phyloP scores from a whole-genome alignment of 2,888 invertebrate genomes.

The Chrysomela aeneicollis region DNA sequence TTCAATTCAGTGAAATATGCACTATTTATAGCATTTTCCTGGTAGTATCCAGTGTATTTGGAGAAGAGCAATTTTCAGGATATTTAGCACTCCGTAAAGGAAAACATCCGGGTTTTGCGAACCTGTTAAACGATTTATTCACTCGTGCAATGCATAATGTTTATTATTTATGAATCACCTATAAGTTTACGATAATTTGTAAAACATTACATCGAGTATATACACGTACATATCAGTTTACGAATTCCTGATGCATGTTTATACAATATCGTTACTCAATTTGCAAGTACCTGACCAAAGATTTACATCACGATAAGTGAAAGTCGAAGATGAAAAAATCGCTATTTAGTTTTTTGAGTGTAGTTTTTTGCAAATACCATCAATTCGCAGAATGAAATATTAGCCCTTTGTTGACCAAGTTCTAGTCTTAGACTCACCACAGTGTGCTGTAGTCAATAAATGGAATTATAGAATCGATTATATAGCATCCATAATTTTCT shows the following conservation, averaged over 20 bases:
- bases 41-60: background rate
- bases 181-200: background rate
- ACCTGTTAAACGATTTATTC: background rate
- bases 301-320: too few species aligned
- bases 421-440: too few species aligned
- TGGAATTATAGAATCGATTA: too few species aligned
- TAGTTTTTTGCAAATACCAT: too few species aligned
- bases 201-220: background rate
- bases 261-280: background rate
- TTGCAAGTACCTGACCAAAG: background rate
- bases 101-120: constrained; percentile 2
- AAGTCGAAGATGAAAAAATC: too few species aligned
- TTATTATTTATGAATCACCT: background rate
- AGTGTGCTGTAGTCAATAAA: too few species aligned
- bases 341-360: too few species aligned
- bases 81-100: background rate
- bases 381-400: too few species aligned
- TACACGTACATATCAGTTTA: background rate
- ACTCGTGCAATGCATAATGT: background rate
- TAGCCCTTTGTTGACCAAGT: too few species aligned
- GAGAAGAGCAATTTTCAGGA: background rate
- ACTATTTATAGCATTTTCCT: background rate
- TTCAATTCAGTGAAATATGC: background rate
- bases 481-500: too few species aligned
- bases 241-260: background rate